phyloP scores from a whole-genome alignment of 2,888 invertebrate species.

The Herminia tarsipennalis region DNA sequence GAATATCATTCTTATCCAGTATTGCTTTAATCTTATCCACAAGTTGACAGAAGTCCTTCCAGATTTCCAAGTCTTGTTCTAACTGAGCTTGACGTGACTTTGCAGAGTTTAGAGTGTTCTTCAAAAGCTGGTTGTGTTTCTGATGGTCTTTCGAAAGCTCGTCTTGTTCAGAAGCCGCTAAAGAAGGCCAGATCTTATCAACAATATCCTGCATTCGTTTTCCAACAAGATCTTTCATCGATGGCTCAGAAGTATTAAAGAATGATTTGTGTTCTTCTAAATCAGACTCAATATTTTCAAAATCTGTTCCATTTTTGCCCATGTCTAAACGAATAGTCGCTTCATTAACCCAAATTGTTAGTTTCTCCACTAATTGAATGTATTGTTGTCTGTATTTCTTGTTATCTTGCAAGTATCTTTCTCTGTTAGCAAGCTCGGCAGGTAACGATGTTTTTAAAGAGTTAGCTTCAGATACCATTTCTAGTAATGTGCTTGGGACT shows the following conservation, averaged over 20 bases:
- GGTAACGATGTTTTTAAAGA: slow-evolving; percentile 92
- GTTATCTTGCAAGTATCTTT: slow-evolving; percentile 92
- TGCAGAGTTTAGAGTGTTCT: slow-evolving; percentile 93
- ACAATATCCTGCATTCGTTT: slow-evolving; percentile 93
- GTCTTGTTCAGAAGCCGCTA: slow-evolving; percentile 92
- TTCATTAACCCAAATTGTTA: slow-evolving; percentile 93
- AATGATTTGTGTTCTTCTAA: slow-evolving; percentile 95
- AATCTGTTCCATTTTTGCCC: slow-evolving; percentile 94
- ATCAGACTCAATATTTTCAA: slow-evolving; percentile 92
- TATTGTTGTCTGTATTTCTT: slow-evolving; percentile 92
- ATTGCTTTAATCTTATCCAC: slow-evolving; percentile 92
- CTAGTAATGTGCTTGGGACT: slow-evolving; percentile 91
- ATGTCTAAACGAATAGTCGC: slow-evolving; percentile 91
- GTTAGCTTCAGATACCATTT: slow-evolving; percentile 94
- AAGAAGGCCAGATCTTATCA: slow-evolving; percentile 95
- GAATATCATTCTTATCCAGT: slow-evolving; percentile 90
- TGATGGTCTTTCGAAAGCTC: slow-evolving; percentile 93
- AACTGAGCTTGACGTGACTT: slow-evolving; percentile 92
- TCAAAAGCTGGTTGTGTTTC: slow-evolving; percentile 91
- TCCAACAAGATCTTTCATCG: slow-evolving; percentile 92
- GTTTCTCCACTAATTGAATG: slow-evolving; percentile 90
- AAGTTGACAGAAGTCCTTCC: slow-evolving; percentile 93
- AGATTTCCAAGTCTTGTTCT: slow-evolving; percentile 93
- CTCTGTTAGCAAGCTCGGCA: slow-evolving; percentile 91
- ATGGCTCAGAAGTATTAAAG: slow-evolving; percentile 90